These are phyloP conservation scores for Phaethon lepturus DNA, from an alignment of 2,113 vertebrate genomes.

Conservation along the genomic window DNA sequence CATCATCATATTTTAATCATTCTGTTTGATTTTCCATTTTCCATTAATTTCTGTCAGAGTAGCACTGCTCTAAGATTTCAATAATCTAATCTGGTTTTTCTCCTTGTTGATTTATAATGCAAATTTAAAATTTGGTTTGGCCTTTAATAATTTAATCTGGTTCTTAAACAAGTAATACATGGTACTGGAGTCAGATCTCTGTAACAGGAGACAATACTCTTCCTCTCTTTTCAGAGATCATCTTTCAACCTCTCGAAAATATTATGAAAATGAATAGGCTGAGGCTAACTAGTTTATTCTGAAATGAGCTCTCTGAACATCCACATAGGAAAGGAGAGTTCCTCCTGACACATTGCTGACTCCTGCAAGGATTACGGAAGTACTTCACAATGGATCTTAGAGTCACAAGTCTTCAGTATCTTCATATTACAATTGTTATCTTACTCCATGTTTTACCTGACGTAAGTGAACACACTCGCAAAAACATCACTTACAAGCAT, in stretches of 20 bases:
- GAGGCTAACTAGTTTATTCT: background rate
- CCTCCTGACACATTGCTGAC: background rate
- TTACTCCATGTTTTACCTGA: background rate
- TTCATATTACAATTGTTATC: background rate
- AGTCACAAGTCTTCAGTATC: background rate
- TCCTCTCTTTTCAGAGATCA: background rate
- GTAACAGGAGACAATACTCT: background rate
- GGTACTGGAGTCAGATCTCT: background rate
- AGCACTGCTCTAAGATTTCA: background rate
- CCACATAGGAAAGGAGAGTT: background rate
- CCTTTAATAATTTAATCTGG: conserved; percentile 15
- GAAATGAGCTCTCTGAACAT: background rate
- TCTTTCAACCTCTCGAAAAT: background rate
- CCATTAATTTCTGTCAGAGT: background rate
- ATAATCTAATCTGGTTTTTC: conserved; percentile 4
- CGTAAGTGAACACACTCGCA: background rate
- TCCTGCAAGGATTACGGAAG: background rate
- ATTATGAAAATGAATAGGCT: background rate
- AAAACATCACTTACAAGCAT: background rate
- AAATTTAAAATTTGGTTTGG: conserved; percentile 16
- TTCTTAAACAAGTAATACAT: background rate
- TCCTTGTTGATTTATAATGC: background rate
- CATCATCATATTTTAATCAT: background rate
- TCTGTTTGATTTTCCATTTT: conserved; percentile 24
- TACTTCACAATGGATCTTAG: background rate